A percentile compares a stretch with the other conserved stretches of the same genome.
Evolutionary conservation across 2,888 invertebrate species (phyloP).

Genomic region (Antheraea yamamai): DNA sequence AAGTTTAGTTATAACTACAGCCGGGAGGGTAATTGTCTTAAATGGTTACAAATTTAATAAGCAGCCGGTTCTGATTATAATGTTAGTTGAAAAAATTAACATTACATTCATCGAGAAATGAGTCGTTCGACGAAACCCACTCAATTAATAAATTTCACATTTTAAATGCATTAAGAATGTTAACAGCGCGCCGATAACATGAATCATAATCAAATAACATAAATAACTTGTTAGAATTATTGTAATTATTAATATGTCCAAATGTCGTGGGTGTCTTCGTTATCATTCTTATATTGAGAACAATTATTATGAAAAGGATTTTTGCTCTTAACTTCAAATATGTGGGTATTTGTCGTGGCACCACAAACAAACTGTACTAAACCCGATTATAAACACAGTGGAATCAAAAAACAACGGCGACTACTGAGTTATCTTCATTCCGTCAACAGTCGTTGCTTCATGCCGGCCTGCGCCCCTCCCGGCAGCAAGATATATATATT

Average conservation of each 20-base stretch:
- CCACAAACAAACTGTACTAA: no score
- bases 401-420: no score
- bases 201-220: background rate
- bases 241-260: background rate
- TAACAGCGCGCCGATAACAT: constrained; percentile 3
- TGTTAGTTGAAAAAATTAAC: background rate
- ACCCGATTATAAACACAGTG: no score
- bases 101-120: background rate
- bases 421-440: no score
- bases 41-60: background rate
- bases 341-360: no score
- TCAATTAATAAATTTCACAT: background rate
- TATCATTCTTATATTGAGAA: background rate
- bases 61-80: background rate
- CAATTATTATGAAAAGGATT: background rate
- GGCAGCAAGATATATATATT: no score
- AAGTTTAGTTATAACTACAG: background rate
- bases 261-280: background rate
- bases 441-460: no score
- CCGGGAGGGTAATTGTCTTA: background rate
- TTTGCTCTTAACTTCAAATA: background rate
- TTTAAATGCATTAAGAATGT: constrained; percentile 5
- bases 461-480: no score
- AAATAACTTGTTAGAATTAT: background rate
- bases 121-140: background rate